Base-by-base conservation (phyloP, 2,888 invertebrate genomes). In the Philopedon plagiatum region DNA sequence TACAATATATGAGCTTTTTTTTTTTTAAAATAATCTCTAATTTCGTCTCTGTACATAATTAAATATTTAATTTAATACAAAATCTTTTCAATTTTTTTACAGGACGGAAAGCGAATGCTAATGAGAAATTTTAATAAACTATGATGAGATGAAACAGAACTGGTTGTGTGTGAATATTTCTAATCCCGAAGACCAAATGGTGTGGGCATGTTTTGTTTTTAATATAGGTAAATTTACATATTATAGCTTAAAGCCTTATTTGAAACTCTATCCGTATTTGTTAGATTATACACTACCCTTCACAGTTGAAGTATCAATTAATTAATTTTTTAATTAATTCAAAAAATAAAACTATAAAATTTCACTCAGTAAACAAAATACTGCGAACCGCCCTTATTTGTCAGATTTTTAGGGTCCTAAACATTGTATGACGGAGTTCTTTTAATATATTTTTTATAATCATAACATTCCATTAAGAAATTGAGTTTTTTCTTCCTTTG, bases 191-290 rank as follows among this genome's bases (percentile, higher is more conserved):
- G 73, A 60, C 60, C 46, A 46, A 62, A 62, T 62, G 62, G 41
- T 62, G 46, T 62, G 46, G 41, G 44, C 51, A 64, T 58, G 67
- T 68, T 68, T 64, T 69, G 76, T 76, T 76, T 76, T 77, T 75
- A 75, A 77, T 77, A 74, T 76, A 75, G 77, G 75, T 76, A 76
- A 76, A 77, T 78, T 78, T 76, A 76, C 77, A 78, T 78, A 77
- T 67, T 75, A 74, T 72, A 29, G 29, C 29, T 67, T 75, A 74
- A 71, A 29, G 29, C 29, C 29, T 26, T 54, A 54, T 54, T 29
- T 54, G 51, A 32, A 15, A 29, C 51, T 29, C 9, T 54, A 54
- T 54, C 21, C 29, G 9, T 54, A 54, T 54, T 29, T 29, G 51
- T 54, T 15, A 15, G 7, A 15, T 29, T 54, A 54, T 54, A 54